Evolutionary conservation across 2,888 invertebrate species (phyloP), one percentile per base, ranked within the genome.

Genomic region (Scaptomyza flava): DNA sequence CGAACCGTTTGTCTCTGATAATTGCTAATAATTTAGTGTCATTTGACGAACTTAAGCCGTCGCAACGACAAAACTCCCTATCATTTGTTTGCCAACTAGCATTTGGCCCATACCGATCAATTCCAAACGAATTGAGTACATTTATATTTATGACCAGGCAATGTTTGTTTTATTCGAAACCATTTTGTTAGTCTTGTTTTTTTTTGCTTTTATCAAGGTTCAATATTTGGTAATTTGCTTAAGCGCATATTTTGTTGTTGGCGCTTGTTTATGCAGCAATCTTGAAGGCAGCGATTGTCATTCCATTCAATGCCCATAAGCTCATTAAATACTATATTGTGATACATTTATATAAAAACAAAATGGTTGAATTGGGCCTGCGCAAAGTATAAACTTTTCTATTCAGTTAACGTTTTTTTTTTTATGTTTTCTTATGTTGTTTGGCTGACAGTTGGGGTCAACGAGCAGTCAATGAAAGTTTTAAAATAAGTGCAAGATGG

Each of bases 11-110:
- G 71, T 70, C 75, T 74, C 46, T 75, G 89, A 87, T 88, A 88
- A 89, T 87, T 87, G 84, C 81, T 86, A 80, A 88, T 89, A 89
- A 87, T 87, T 87, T 86, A 88, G 77, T 81, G 71, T 83, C 88
- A 86, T 59, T 87, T 89, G 79, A 79, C 83, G 77, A 77, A 72
- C 61, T 65, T 76, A 89, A 85, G 77, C 79, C 71, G 34, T 33
- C 38, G 46, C 63, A 34, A 57, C 64, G 77, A 70, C 73, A 69
- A 46, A 60, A 17, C 66, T 65, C n/a, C n/a, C 80, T 82, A 85
- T 85, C 86, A 69, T 68, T 70, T 68, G 53, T 53, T 66, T 71
- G 67, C 57, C 62, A 59, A 71, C 62, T 73, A 59, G 59, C 59
- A 65, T 68, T 67, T 76, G 63, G 71, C 51, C 41, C 63, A 54